Evolutionary conservation across 1,140 invertebrate species (phyloP).

Genomic region (Microplitis demolitor): DNA sequence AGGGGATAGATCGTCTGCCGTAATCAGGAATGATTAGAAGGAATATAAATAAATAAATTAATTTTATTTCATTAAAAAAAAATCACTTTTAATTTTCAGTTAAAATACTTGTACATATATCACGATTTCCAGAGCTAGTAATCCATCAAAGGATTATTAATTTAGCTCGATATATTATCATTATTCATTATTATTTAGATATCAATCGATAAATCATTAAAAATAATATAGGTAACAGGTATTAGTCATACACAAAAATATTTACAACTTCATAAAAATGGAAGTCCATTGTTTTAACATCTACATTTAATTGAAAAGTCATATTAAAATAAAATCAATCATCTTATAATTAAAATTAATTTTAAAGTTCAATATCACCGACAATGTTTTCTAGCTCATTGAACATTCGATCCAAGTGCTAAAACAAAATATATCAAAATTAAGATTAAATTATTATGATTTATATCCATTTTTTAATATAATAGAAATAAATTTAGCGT

Average conservation of each 20-base stretch:
- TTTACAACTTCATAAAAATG: constrained; percentile 18
- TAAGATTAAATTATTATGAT: constrained; percentile 2
- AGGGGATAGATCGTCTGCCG: too few species aligned
- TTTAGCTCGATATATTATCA: too few species aligned
- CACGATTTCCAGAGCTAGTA: constrained; percentile 14
- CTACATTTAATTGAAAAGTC: neutral
- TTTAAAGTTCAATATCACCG: constrained; percentile 45
- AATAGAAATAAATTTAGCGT: too few species aligned
- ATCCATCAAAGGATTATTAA: neutral
- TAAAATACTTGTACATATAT: constrained; percentile 25
- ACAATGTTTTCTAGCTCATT: constrained; percentile 51
- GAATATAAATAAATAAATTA: neutral
- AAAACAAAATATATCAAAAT: constrained; percentile 33
- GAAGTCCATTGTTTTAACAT: neutral
- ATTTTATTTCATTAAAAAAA: neutral
- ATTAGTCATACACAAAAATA: constrained; percentile 12
- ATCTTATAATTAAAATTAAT: constrained; percentile 17
- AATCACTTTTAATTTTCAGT: constrained; percentile 18
- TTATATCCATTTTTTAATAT: too few species aligned
- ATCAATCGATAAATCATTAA: constrained; percentile 1
- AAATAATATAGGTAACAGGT: neutral
- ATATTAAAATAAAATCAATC: neutral
- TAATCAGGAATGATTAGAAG: too few species aligned
- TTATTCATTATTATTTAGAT: neutral
- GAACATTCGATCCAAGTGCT: constrained; percentile 58